These are phyloP conservation scores for Papilio machaon DNA, from an alignment of 1,140 invertebrate species.

Conservation along the genomic window DNA sequence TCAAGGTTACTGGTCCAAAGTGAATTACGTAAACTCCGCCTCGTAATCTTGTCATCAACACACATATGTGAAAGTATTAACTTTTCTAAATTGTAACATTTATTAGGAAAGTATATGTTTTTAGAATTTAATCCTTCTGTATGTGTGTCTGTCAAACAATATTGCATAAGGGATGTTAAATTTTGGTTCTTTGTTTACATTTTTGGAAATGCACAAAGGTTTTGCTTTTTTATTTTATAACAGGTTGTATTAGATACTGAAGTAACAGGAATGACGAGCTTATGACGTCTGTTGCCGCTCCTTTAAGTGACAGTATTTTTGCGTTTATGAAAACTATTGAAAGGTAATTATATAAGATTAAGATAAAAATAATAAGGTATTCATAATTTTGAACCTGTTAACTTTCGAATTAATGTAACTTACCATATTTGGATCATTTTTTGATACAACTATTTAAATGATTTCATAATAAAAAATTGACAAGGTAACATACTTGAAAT, in stretches of 20 bases:
- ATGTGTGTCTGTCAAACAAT: too few species aligned
- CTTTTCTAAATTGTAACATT: neutral
- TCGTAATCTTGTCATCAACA: constrained; percentile 7
- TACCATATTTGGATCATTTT: constrained; percentile 2
- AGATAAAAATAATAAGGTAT: neutral
- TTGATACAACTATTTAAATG: neutral
- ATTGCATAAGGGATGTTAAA: too few species aligned
- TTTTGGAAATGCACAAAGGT: too few species aligned
- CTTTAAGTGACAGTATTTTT: neutral
- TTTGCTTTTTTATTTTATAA: too few species aligned
- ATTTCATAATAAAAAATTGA: neutral
- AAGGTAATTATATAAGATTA: neutral
- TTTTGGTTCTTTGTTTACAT: too few species aligned
- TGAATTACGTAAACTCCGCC: neutral
- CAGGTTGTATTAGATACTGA: too few species aligned
- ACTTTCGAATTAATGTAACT: constrained; percentile 5
- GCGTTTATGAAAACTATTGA: neutral
- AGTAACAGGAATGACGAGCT: too few species aligned
- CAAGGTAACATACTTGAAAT: neutral
- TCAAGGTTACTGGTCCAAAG: constrained; percentile 51
- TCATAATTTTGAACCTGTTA: neutral
- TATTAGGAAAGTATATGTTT: neutral
- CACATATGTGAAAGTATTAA: neutral
- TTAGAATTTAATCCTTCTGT: too few species aligned
- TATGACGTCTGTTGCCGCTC: too few species aligned